phyloP scores from a whole-genome alignment of 2,797 vertebrate genomes.

The Acipenser transmontanus region DNA sequence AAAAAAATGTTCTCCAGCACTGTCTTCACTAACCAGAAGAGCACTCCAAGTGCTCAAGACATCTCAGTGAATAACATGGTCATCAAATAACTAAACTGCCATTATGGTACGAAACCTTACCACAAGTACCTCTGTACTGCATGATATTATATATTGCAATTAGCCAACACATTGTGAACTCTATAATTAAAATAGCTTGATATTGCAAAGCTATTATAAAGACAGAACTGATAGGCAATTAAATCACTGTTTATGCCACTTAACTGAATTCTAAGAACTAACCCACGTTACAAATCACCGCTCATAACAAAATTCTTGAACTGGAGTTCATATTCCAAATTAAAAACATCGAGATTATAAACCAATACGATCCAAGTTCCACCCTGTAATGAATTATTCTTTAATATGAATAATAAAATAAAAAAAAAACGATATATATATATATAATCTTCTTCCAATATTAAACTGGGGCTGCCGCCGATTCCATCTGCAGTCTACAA shows the following conservation, averaged over 20 bases:
- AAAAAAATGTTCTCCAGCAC: constrained; percentile 21
- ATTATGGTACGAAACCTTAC: constrained; percentile 34
- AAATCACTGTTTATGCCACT: not conserved
- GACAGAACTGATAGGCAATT: not conserved
- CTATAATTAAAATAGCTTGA: constrained; percentile 29
- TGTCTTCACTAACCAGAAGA: constrained; percentile 51
- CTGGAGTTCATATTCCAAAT: too few species aligned
- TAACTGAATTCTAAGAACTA: not conserved
- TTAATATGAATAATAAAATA: too few species aligned
- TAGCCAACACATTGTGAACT: constrained; percentile 19
- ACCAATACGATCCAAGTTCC: too few species aligned
- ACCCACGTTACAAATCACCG: not conserved
- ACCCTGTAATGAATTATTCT: too few species aligned
- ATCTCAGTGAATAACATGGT: constrained; percentile 55
- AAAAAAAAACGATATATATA: too few species aligned
- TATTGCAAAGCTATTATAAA: constrained; percentile 27
- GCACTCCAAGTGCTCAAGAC: constrained; percentile 45
- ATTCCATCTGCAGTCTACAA: too few species aligned
- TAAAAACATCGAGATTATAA: too few species aligned
- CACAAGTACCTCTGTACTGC: constrained; percentile 30
- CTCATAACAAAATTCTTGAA: too few species aligned
- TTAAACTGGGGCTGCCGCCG: too few species aligned
- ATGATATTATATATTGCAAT: constrained; percentile 36
- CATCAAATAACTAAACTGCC: constrained; percentile 50
- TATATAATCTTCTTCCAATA: too few species aligned